Conservation (phyloP, 2,888 invertebrate species). For the Parnassius smintheus region DNA sequence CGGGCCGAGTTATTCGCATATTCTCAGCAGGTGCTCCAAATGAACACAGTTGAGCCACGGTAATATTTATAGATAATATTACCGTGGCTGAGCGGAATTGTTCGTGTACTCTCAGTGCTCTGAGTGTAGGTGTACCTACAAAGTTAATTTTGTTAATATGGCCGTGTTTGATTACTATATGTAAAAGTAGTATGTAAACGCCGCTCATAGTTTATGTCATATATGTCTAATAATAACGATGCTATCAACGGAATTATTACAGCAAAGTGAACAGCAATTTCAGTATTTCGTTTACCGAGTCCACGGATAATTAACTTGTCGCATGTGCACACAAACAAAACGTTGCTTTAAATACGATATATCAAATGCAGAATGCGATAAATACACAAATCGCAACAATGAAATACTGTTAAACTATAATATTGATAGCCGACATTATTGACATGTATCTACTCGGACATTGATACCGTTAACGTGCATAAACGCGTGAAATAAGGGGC, state of each 20-base stretch:
- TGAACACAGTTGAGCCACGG: too few species aligned
- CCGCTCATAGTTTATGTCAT: too few species aligned
- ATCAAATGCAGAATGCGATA: constrained; percentile 19
- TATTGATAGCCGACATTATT: constrained; percentile 34
- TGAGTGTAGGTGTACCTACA: too few species aligned
- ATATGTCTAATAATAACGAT: constrained; percentile 1
- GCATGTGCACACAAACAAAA: constrained; percentile 22
- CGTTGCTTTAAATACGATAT: constrained; percentile 11
- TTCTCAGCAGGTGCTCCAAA: too few species aligned
- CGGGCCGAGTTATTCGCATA: too few species aligned
- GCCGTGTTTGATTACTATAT: too few species aligned
- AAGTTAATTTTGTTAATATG: too few species aligned
- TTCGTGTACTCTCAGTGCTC: too few species aligned
- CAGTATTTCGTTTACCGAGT: constrained; percentile 14
- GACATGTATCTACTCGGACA: constrained; percentile 56
- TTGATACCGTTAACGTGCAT: constrained; percentile 61
- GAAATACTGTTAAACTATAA: constrained; percentile 34
- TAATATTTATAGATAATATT: too few species aligned
- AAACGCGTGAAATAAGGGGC: constrained; percentile 54
- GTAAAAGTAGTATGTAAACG: too few species aligned
- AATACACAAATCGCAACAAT: constrained; percentile 33
- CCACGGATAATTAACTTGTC: constrained; percentile 16
- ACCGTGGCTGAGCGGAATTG: too few species aligned
- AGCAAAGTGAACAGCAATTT: constrained; percentile 9
- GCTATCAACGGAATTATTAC: constrained; percentile 17